Evolutionary conservation across 2,888 invertebrate species (phyloP).

Genomic region (Chromoteleia sp.): DNA sequence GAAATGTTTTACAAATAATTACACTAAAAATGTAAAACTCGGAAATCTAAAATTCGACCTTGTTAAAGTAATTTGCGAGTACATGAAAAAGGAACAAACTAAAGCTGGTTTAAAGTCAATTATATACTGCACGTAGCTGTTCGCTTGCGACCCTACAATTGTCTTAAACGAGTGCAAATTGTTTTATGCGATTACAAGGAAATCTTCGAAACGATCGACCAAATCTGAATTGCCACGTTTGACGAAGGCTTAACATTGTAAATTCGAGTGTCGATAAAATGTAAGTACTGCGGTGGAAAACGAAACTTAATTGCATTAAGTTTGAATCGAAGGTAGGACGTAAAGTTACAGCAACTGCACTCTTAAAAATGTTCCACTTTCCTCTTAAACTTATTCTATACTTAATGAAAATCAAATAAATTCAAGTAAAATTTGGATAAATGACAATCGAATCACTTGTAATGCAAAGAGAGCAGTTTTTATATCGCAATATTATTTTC

Average conservation of each 20-base stretch:
- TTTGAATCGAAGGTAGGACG: too few species aligned
- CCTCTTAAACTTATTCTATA: too few species aligned
- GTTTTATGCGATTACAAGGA: slow-evolving; percentile 44
- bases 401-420: too few species aligned
- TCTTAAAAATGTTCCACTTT: too few species aligned
- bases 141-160: slow-evolving; percentile 53
- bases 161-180: slow-evolving; percentile 53
- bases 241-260: not conserved
- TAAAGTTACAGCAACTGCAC: too few species aligned
- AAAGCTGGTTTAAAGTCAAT: slow-evolving; percentile 40
- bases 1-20: slow-evolving; percentile 32
- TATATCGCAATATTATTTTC: too few species aligned
- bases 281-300: too few species aligned
- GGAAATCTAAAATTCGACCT: slow-evolving; percentile 33
- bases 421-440: too few species aligned
- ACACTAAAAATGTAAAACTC: slow-evolving; percentile 28
- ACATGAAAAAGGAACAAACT: slow-evolving; percentile 37
- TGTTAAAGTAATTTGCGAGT: slow-evolving; percentile 40
- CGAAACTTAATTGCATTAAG: too few species aligned
- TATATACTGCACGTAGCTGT: slow-evolving; percentile 28
- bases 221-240: slow-evolving; percentile 27
- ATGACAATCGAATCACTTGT: too few species aligned
- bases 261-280: not conserved
- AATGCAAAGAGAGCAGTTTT: too few species aligned
- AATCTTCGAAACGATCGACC: slow-evolving; percentile 31